Evolutionary conservation across 1,140 invertebrate species (phyloP), one percentile per base, ranked within the genome.

Genomic region (Temnothorax curvispinosus): DNA sequence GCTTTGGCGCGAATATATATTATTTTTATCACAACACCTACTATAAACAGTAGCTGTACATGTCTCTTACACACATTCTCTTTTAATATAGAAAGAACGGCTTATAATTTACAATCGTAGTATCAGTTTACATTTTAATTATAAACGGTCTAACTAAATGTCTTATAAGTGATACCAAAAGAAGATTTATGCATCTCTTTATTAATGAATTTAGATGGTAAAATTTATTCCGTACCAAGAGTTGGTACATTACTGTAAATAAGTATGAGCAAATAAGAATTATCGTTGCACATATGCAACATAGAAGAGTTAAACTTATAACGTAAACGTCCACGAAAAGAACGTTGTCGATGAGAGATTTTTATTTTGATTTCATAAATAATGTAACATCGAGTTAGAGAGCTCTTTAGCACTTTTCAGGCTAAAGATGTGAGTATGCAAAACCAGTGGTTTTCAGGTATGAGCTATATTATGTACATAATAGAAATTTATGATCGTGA

Each of bases 341-440:
- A 91, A 80, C 65, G n/a, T 89, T 71, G 71, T 89, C 77, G 80
- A 72, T 71, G 86, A 90, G 90, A 27, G 90, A 27, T 47, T 91
- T 77, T 92, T 90, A 87, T 90, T 92, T 91, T 89, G 74, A 90
- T 91, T 93, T 92, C 44, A 93, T 93, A 93, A 94, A 94, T 94
- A 93, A 93, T 81, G 74, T 75, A 90, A 94, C 87, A 93, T 89
- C 77, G 77, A 93, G 88, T 94, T 80, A 47, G 65, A 92, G 92
- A 92, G 86, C 86, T 88, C 88, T 65, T 90, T 82, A 86, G 86
- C 89, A 89, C 6, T 21, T 67, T 82, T 91, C 86, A 89, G 91
- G 75, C 89, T 88, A 90, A 80, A 77, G 77, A 76, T 38, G 41
- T 0, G 67, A 64, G 56, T 88, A 74, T 82, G n/a, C 50, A n/a